phyloP scores from a whole-genome alignment of 2,113 vertebrate species.

The Sinocyclocheilus grahami region DNA sequence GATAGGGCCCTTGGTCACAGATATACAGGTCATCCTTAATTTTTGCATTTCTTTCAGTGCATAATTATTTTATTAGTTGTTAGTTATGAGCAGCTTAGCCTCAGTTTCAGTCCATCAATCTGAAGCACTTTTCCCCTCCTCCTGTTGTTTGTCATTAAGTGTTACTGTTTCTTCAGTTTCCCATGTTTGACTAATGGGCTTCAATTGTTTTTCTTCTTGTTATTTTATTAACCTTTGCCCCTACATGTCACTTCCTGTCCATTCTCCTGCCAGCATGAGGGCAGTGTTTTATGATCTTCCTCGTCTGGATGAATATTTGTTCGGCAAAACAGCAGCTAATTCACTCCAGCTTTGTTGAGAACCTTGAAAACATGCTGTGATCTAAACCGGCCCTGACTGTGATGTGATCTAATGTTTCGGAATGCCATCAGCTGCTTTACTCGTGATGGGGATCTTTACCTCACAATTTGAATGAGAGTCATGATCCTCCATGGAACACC shows the following conservation, averaged over 20 bases:
- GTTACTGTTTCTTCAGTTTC: conserved; percentile 61
- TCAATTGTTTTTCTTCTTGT: conserved; percentile 43
- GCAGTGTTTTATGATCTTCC: conserved; percentile 8
- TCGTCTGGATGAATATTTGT: conserved; percentile 18
- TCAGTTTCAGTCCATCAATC: neutral
- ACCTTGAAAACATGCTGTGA: conserved; percentile 7
- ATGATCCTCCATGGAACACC: neutral
- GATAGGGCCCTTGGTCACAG: neutral
- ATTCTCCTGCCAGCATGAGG: conserved; percentile 37
- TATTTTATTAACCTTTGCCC: conserved; percentile 53
- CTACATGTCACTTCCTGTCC: conserved; percentile 29
- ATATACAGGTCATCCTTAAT: neutral
- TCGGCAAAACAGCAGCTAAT: conserved; percentile 12
- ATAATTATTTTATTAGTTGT: neutral
- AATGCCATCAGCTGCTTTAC: neutral
- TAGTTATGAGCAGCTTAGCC: neutral
- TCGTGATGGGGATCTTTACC: neutral
- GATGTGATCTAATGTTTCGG: neutral
- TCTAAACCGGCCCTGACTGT: neutral
- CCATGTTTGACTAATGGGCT: conserved; percentile 57
- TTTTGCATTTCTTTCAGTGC: neutral
- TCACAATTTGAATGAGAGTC: neutral
- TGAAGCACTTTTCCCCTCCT: conserved; percentile 25
- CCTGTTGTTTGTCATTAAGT: conserved; percentile 3
- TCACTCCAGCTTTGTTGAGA: conserved; percentile 35